Evolutionary conservation across 2,888 invertebrate genomes (phyloP), one percentile per base, ranked within the genome.

Genomic region (Scrobipalpa atriplicella): DNA sequence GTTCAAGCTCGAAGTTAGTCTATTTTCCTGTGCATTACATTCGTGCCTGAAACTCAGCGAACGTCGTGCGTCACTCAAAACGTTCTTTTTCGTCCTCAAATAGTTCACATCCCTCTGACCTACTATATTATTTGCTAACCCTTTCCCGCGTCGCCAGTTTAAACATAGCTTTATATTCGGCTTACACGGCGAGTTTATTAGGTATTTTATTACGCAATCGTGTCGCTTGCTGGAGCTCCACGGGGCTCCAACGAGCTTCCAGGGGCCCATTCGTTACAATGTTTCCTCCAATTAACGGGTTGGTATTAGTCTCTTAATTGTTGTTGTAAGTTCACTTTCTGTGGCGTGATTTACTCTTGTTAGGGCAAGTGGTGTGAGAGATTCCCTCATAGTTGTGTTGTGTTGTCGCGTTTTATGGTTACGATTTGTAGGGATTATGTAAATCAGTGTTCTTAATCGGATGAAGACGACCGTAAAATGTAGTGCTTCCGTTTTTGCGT

Each of bases 261-360:
- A 69, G 75, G 80, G 83, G 75, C 75, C 77, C 83, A 80, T 84
- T 80, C 75, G 77, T 82, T 81, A 81, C 81, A 72, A 70, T 76
- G 80, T 78, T 77, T 78, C 74, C 72, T 76, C 77, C 83, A 84
- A 86, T 86, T 85, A 86, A 81, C 78, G 76, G 73, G 75, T 73
- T 78, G 78, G 80, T 83, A 82, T 82, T 79, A 77, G 74, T 73
- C 72, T 71, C 78, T 75, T 85, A 84, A 85, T 81, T 83, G 83
- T 82, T 83, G 82, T 83, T 84, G 72, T 73, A 83, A 84, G 78
- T 83, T 78, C 74, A 78, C 79, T 79, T 77, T 78, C 73, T 66
- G 60, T 52, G 67, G 66, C 60, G 75, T 79, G 75, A 81, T 80
- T 82, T 78, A 81, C 71, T 52, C 63, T 61, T 66, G 65, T 66